A percentile compares a stretch with the other conserved stretches of the same genome.
Conservation (phyloP, 2,888 invertebrate species). For the Endomychus coccineus region DNA sequence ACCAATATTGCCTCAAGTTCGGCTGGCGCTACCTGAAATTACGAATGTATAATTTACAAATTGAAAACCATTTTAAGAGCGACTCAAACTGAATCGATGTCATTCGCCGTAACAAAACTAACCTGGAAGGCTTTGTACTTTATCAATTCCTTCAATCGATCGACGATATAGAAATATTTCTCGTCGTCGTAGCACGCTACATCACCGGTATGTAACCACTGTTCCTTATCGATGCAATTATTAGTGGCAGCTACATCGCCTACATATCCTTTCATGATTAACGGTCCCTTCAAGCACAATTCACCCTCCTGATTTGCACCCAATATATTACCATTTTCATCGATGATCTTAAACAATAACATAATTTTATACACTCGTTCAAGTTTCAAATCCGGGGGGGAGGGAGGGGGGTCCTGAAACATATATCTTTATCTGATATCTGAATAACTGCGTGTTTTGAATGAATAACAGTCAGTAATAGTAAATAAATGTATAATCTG, state of each 20-base stretch:
- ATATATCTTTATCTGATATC: too few relatives aligned
- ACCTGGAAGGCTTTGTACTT: slow-evolving; percentile 87
- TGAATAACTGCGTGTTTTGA: too few relatives aligned
- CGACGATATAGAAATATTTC: slow-evolving; percentile 75
- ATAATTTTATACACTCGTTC: too few relatives aligned
- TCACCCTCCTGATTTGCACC: slow-evolving; percentile 70
- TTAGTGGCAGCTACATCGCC: slow-evolving; percentile 62
- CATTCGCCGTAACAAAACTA: slow-evolving; percentile 8
- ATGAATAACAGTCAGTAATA: too few relatives aligned
- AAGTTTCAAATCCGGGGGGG: too few relatives aligned
- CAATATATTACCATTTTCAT: slow-evolving; percentile 56
- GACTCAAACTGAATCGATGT: not conserved
- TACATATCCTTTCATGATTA: slow-evolving; percentile 67
- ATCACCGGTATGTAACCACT: slow-evolving; percentile 77
- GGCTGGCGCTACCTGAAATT: slow-evolving; percentile 67
- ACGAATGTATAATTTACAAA: not conserved
- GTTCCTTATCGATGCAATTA: slow-evolving; percentile 63
- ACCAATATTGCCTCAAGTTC: slow-evolving; percentile 77
- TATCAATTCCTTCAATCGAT: slow-evolving; percentile 84
- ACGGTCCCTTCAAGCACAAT: slow-evolving; percentile 73
- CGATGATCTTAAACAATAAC: slow-evolving; percentile 44
- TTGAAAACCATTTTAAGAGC: too few relatives aligned
- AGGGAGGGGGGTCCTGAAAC: too few relatives aligned
- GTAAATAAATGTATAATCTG: too few relatives aligned
- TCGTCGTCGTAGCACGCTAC: slow-evolving; percentile 76